Evolutionary conservation across 2,888 invertebrate genomes (phyloP), one percentile per base, ranked within the genome.

Genomic region (Hyles lineata): DNA sequence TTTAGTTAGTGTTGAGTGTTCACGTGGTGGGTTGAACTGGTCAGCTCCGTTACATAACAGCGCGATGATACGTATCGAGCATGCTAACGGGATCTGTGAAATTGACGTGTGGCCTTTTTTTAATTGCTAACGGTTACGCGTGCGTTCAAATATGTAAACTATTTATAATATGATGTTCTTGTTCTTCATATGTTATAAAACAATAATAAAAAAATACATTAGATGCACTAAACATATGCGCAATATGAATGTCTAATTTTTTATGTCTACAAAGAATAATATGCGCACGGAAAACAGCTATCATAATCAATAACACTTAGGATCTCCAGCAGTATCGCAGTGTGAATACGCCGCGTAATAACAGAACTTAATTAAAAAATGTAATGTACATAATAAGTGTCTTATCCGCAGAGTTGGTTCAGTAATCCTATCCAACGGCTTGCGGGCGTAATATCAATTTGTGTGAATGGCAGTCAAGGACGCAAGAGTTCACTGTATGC

Each of bases 381-480:
- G 21, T 23, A 35, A 11, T 35, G 21, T 1, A 43, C 21, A 55
- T 19, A 62, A 35, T 17, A 63, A 63, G 23, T 23, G 63, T 63
- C 35, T 43, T 35, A 50, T 67, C 43, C 21, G 23, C 17, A 23
- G 67, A 50, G 43, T 52, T 11, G 58, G 29, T 55, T 29, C 50
- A 70, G 19, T 70, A 70, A 58, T 58, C 32, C 25, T 19, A 67
- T 72, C 35, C 58, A 35, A 35, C 35, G 11, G 63, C 23, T 72
- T 35, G 43, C 55, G 23, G 35, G 17, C 58, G 35, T 43, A 35
- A 58, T 72, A 62, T 55, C 74, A 76, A 67, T 67, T 73, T 71
- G 73, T 76, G 77, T 82, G 75, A 74, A 75, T 79, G 70, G 71
- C 76, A 77, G 72, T 72, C 78, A 82, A 81, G 79, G 80, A 75